Conservation (phyloP, 2,797 vertebrate species). For the Parotocinclus haroldoi region DNA sequence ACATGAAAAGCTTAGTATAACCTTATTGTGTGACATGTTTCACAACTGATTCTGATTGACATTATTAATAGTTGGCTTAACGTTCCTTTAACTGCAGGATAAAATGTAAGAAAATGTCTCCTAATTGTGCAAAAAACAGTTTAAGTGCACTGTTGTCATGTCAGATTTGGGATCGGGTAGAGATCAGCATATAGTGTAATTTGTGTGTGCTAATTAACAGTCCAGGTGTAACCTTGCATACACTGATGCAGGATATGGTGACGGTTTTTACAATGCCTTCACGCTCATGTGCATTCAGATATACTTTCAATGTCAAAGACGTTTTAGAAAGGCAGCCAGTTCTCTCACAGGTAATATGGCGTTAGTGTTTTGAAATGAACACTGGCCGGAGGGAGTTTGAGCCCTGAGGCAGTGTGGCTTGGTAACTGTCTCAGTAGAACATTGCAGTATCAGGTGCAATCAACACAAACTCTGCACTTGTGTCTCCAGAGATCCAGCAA, state of each 20-base stretch:
- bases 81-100: no score
- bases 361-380: constrained; percentile 3
- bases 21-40: no score
- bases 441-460: constrained; percentile 4
- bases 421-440: constrained; percentile 26
- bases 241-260: no score
- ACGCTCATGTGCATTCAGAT: constrained; percentile 3
- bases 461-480: constrained; percentile 26
- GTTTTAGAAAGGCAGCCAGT: background rate
- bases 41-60: no score
- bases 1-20: no score
- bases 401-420: constrained; percentile 31
- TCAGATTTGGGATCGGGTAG: no score
- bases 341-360: constrained; percentile 12
- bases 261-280: background rate
- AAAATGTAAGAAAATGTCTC: no score
- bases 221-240: background rate
- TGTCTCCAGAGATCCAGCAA: constrained; percentile 15
- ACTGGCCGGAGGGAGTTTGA: constrained; percentile 10
- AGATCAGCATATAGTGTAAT: background rate
- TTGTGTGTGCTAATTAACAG: no score
- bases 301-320: background rate
- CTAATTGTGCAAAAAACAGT: no score
- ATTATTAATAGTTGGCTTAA: no score
- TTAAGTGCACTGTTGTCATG: no score